Evolutionary conservation across 2,113 vertebrate species (phyloP).

Genomic region (Gasterosteus aculeatus): DNA sequence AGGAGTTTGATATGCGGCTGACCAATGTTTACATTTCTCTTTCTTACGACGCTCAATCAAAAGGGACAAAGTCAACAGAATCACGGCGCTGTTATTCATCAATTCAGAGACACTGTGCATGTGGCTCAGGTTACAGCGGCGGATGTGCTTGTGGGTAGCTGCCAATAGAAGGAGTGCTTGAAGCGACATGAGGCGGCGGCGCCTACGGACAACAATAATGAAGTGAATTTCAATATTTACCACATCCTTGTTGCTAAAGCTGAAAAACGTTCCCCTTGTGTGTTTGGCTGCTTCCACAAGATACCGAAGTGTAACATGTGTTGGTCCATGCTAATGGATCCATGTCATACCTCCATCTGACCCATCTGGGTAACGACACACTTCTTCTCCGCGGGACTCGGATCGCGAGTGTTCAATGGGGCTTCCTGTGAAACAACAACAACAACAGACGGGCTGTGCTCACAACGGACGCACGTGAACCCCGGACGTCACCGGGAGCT

Average conservation of each 20-base stretch:
- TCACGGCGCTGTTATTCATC: neutral
- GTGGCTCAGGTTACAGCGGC: neutral
- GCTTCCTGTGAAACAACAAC: slow-evolving; percentile 80
- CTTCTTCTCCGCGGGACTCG: slow-evolving; percentile 86
- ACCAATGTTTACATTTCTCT: slow-evolving; percentile 16
- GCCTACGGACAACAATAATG: too few relatives aligned
- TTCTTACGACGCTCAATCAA: slow-evolving; percentile 7
- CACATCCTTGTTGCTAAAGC: neutral
- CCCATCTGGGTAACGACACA: slow-evolving; percentile 79
- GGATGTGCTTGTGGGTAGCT: neutral
- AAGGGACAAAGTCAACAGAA: neutral
- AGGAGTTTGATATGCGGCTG: slow-evolving; percentile 8
- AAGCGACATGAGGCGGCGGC: neutral
- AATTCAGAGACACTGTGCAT: neutral
- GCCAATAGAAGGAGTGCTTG: neutral
- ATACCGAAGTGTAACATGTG: neutral
- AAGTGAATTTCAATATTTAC: neutral
- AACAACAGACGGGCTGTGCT: neutral
- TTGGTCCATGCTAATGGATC: neutral
- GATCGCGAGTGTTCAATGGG: slow-evolving; percentile 90
- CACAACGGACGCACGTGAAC: neutral
- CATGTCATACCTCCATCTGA: slow-evolving; percentile 84
- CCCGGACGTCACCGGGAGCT: neutral
- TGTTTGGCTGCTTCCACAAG: neutral
- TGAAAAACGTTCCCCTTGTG: neutral